Percentiles rank a stretch among this genome's conserved stretches.
Evolutionary conservation across 2,113 vertebrate genomes (phyloP).

Genomic region (Helogale parvula): DNA sequence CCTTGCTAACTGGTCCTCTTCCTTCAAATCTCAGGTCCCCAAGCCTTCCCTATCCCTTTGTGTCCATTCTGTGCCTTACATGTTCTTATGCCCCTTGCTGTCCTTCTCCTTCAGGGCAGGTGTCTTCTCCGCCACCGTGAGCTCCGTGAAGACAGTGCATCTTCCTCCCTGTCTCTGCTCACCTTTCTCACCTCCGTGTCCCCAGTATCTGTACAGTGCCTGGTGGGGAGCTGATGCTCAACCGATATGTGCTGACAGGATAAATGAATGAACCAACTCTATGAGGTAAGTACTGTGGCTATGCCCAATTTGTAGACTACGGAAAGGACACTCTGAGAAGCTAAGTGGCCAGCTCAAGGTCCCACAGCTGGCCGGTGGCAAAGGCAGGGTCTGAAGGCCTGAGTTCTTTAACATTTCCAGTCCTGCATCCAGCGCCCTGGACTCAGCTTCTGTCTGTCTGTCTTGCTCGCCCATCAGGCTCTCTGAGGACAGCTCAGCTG

Average conservation of each 20-base stretch:
- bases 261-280: neutral
- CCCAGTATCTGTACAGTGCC: neutral
- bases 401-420: neutral
- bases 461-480: conserved; percentile 51
- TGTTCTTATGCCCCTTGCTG: neutral
- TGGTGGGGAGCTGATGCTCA: neutral
- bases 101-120: neutral
- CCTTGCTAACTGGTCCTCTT: neutral
- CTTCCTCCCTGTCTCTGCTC: neutral
- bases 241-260: neutral
- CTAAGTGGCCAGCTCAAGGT: neutral
- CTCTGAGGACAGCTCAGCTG: neutral
- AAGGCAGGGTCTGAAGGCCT: neutral
- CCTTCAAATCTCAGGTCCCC: neutral
- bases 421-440: fast-evolving
- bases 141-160: neutral
- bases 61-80: fast-evolving
- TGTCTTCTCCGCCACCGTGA: neutral
- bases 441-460: neutral
- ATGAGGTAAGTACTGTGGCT: neutral
- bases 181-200: neutral
- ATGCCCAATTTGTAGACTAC: neutral
- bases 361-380: neutral
- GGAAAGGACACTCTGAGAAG: neutral
- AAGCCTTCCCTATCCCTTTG: neutral